phyloP scores from a whole-genome alignment of 2,888 invertebrate genomes.

The Yponomeuta sedellus region DNA sequence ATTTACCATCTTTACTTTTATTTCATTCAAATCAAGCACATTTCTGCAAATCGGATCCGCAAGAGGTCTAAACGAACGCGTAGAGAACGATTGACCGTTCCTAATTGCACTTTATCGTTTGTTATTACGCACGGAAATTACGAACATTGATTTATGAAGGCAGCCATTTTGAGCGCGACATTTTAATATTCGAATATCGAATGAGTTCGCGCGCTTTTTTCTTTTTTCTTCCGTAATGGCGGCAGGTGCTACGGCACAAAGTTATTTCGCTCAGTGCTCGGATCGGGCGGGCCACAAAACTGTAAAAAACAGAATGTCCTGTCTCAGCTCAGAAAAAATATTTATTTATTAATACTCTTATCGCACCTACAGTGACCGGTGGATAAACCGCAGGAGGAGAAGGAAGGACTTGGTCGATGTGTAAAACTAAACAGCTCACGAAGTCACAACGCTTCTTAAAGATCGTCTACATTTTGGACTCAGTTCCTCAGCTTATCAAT shows the following conservation, averaged over 20 bases:
- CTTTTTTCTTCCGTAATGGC: slow-evolving; percentile 53
- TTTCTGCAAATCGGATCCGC: not conserved
- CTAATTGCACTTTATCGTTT: slow-evolving; percentile 69
- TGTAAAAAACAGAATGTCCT: not conserved
- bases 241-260: slow-evolving; percentile 57
- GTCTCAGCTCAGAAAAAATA: no score
- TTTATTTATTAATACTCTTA: no score
- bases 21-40: not conserved
- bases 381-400: no score
- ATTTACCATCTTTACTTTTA: no score
- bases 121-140: slow-evolving; percentile 63
- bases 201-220: slow-evolving; percentile 49
- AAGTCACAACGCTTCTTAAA: no score
- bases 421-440: no score
- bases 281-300: slow-evolving; percentile 25
- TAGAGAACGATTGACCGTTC: slow-evolving; percentile 49
- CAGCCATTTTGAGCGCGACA: slow-evolving; percentile 63
- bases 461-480: no score
- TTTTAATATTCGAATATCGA: slow-evolving; percentile 54
- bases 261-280: slow-evolving; percentile 46
- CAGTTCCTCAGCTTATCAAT: no score
- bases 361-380: no score
- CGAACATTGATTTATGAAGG: slow-evolving; percentile 61
- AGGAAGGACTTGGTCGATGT: no score
- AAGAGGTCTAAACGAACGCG: not conserved